These are phyloP conservation scores for Cephus nigrinus DNA, from an alignment of 2,888 invertebrate species.

Conservation along the genomic window DNA sequence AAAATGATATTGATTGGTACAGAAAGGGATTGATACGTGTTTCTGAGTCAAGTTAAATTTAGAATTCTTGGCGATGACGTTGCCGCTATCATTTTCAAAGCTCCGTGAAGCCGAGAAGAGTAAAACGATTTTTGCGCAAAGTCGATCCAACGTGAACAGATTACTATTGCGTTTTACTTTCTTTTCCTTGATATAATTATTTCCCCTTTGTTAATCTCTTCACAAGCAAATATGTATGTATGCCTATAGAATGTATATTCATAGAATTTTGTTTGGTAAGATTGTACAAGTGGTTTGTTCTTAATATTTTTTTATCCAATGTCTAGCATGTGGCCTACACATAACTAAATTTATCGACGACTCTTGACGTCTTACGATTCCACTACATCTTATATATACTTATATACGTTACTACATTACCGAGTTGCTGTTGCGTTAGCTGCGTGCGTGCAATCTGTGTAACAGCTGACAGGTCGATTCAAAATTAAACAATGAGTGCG, in stretches of 20 bases:
- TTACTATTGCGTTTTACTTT: no score
- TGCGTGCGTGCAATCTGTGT: no score
- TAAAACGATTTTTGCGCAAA: background rate
- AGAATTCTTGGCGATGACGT: background rate
- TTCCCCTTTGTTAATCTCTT: background rate
- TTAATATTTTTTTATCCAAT: constrained; percentile 31
- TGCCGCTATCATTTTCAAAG: background rate
- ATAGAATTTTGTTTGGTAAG: background rate
- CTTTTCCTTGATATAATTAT: background rate
- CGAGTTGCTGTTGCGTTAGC: background rate
- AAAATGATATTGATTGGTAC: background rate
- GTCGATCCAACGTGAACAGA: no score
- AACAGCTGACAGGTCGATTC: no score
- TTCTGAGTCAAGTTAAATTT: background rate
- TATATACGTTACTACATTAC: no score
- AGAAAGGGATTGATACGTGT: background rate
- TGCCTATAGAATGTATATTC: background rate
- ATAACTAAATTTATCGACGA: constrained; percentile 53
- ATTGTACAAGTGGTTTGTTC: constrained; percentile 1
- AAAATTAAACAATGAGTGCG: no score
- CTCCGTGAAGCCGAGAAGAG: background rate
- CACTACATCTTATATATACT: background rate
- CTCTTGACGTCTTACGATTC: constrained; percentile 6
- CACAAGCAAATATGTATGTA: background rate
- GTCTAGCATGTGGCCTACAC: constrained; percentile 48